Base-by-base conservation (phyloP, 2,888 invertebrate species). In the Torymus aiolomorphi region DNA sequence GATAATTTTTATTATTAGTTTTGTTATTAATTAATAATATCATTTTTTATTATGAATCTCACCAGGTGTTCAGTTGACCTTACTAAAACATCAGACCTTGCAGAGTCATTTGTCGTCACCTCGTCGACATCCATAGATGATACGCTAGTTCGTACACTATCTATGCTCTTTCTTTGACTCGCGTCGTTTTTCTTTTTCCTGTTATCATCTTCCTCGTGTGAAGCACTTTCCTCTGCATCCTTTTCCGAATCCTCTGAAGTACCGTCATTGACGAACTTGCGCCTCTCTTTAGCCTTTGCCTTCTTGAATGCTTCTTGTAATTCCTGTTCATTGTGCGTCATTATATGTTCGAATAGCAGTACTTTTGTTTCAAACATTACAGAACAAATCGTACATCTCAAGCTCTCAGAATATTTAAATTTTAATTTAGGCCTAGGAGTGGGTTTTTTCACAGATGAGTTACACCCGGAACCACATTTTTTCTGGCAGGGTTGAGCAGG, bases 261-360 rank as follows among this genome's bases (percentile, higher is more conserved):
- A 3, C 65, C 82, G n/a, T 82, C 81, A 2, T 31, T 80, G 20
- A 72, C 2, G 5, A 2, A 3, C 31, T 31, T 31, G 31, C 31
- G 31, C 31, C 4, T 31, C 3, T 56, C 8, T 56, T 73, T 63
- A 12, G 63, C 67, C 4, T 70, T 84, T 0, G 82, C 80, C 2
- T n/a, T 16, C 67, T 82, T 79, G 18, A 84, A 88, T 0, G 87
- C 86, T 24, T 83, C 71, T 66, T 86, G 86, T 4, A 88, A 78
- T 24, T 89, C 88, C 2, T 20, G 61, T 20, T 85, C 84, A 0
- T 87, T 87, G 66, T 89, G 89, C 2, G 83, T 82, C 56, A 83
- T 85, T 56, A 89, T 83, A 65, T 89, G 89, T 2, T 85, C 84
- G 11, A 87, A 85, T 0, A 89, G 73, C 11, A 80, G 79, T 1